Conservation (phyloP, 2,113 vertebrate genomes). For the Pheucticus melanocephalus region DNA sequence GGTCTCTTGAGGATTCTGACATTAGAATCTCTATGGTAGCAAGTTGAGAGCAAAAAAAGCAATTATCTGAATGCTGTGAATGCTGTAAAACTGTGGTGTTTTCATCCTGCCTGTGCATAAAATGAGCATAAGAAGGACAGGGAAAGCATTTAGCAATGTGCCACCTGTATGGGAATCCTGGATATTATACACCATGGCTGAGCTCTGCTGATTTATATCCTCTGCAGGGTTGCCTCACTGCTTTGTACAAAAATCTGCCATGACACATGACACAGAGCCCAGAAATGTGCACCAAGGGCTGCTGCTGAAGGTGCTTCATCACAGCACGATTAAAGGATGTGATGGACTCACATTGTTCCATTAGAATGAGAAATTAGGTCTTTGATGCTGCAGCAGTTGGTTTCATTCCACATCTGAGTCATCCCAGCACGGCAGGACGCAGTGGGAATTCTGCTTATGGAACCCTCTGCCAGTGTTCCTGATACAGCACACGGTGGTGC, state of each 20-base stretch:
- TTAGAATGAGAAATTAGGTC: not conserved
- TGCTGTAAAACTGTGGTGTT: not conserved
- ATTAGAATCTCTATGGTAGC: not conserved
- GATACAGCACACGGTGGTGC: accelerated
- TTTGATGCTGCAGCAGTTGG: not conserved
- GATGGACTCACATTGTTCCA: not conserved
- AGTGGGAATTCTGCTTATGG: not conserved
- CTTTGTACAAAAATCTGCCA: not conserved
- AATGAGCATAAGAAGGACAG: not conserved
- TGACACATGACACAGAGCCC: not conserved
- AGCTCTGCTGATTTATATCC: not conserved
- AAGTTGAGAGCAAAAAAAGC: not conserved
- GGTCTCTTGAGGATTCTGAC: not conserved
- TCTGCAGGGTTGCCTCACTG: not conserved
- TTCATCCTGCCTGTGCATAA: not conserved
- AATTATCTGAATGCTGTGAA: not conserved
- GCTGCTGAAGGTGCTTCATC: not conserved
- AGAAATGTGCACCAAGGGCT: not conserved
- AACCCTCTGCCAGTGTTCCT: not conserved
- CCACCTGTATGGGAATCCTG: not conserved
- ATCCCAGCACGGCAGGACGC: not conserved
- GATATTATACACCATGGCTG: not conserved
- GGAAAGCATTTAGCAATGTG: not conserved
- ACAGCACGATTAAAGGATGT: not conserved
- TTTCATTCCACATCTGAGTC: not conserved